Evolutionary conservation across 2,113 vertebrate species (phyloP).

Genomic region (Riparia riparia): DNA sequence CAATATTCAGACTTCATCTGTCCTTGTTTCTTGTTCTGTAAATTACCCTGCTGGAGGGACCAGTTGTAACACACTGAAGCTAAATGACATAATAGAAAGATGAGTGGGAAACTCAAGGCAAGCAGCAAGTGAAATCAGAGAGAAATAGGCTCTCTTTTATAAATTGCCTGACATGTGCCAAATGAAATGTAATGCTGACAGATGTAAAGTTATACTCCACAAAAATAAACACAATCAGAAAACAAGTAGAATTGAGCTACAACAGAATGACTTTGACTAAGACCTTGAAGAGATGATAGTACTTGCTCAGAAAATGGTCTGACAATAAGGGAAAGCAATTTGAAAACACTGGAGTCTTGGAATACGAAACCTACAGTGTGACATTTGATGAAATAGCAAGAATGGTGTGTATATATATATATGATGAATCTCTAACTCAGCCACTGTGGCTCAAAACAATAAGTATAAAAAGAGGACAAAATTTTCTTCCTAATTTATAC

Average conservation of each 20-base stretch:
- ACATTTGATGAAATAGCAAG: neutral
- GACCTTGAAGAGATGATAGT: conserved; percentile 12
- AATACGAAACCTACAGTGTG: neutral
- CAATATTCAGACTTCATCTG: conserved; percentile 32
- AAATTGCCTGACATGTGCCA: conserved; percentile 39
- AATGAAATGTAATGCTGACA: conserved; percentile 44
- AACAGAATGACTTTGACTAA: conserved; percentile 6
- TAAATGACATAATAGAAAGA: conserved; percentile 1
- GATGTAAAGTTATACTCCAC: conserved; percentile 18
- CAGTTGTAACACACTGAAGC: neutral
- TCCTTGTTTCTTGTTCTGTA: conserved; percentile 55
- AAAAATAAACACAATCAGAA: conserved; percentile 31
- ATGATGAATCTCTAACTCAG: neutral
- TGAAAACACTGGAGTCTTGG: neutral
- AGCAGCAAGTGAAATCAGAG: conserved; percentile 15
- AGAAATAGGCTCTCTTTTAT: conserved; percentile 20
- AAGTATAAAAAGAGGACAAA: neutral
- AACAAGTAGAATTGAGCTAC: neutral
- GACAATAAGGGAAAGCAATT: neutral
- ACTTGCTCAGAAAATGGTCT: neutral
- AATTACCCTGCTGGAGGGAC: conserved; percentile 33
- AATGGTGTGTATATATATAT: neutral
- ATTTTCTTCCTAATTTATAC: neutral
- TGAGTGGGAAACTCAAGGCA: conserved; percentile 40
- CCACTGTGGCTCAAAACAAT: neutral